Evolutionary conservation across 1,140 invertebrate species (phyloP), one percentile per base, ranked within the genome.

Genomic region (Cyclina sinensis): DNA sequence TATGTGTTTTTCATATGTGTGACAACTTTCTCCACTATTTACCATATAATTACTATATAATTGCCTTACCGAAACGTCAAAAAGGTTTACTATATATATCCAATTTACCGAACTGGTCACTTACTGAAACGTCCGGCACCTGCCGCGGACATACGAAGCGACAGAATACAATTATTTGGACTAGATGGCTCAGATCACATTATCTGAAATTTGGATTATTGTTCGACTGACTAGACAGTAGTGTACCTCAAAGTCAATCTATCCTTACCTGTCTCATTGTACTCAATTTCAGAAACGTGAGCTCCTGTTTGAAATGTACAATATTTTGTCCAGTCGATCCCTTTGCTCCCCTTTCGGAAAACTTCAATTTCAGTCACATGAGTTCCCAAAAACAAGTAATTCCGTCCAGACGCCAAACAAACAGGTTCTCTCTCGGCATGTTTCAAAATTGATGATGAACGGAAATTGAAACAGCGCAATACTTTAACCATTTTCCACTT

Each of bases 301-400:
- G 78, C 86, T 2, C 86, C 86, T 24, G 86, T 88, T 57, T 88
- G 86, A 74, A 88, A 81, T 5, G 27, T 21, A 32, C 86, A 88
- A 46, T 73, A 88, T 21, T 73, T 59, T 0, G 11, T 27, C 78
- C 78, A 88, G 18, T 57, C 39, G 24, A 12, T 24, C 3, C 24
- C 30, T n/a, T 18, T 54, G 18, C 24, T 51, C 27, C 16, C 37
- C 21, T 70, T 57, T 18, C 16, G 39, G 39, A 88, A 88, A 14
- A 88, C 86, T 46, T 74, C 43, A 4, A 82, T 37, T 37, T 62
- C 21, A 18, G 57, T 57, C 9, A 27, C n/a, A 14, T 54, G 18
- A 0, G 86, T 57, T 3, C 86, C 86, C 7, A 74, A 59, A 48
- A 88, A 88, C 30, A 88, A 16, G 18, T 46, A 74, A 9, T 54